A percentile compares a stretch with the other conserved stretches of the same genome.
These are phyloP conservation scores for Ametastegia equiseti DNA, from an alignment of 2,888 invertebrate species.

Conservation along the genomic window DNA sequence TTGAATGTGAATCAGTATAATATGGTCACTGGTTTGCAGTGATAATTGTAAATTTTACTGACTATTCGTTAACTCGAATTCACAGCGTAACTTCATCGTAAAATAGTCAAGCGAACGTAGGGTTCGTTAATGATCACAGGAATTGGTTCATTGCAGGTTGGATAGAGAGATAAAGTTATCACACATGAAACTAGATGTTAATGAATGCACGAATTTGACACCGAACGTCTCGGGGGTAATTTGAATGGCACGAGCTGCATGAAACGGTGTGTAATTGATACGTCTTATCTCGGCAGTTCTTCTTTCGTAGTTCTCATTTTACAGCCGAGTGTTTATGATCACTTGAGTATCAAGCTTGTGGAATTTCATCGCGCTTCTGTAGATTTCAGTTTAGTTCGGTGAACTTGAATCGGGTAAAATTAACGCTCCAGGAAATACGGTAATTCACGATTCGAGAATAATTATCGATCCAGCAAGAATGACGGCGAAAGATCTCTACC, in stretches of 20 bases:
- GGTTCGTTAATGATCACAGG: neutral
- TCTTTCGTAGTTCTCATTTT: neutral
- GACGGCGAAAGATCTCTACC: neutral
- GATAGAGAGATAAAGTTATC: neutral
- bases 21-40: no score
- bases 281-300: neutral
- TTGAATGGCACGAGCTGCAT: neutral
- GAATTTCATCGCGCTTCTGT: neutral
- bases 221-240: neutral
- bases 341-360: neutral
- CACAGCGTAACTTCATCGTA: neutral
- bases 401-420: conserved; percentile 11
- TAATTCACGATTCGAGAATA: conserved; percentile 15
- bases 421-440: neutral
- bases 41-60: no score
- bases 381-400: conserved; percentile 16
- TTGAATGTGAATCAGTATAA: no score
- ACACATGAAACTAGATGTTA: neutral
- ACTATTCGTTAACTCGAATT: no score
- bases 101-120: neutral
- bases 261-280: conserved; percentile 20
- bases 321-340: neutral
- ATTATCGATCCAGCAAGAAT: neutral
- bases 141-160: neutral
- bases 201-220: neutral